Base-by-base conservation (phyloP, 2,113 vertebrate species). In the Ailurus styani region DNA sequence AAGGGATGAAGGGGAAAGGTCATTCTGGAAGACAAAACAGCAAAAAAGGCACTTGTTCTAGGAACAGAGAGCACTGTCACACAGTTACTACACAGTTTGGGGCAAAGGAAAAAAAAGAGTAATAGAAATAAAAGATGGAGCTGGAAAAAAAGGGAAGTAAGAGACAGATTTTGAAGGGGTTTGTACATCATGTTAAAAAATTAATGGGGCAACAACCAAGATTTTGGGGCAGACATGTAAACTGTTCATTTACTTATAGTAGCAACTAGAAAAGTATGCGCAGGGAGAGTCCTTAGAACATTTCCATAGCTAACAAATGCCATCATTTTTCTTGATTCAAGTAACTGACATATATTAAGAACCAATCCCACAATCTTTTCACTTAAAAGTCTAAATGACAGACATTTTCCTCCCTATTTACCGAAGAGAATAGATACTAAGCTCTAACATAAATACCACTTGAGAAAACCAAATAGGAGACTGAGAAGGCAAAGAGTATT, bases 321-420 rank as follows among this genome's bases (percentile, higher is more conserved):
- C 20, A 90, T 18, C 50, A 47, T 75, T 93, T 96, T 85, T 97
- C 83, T 95, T 66, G 37, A 91, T 88, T 94, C 62, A 94, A 82
- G 52, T 79, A 96, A 82, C 37, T 84, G 10, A 79, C 14, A 94
- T 21, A 93, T 5, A 90, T 54, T 57, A 79, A 95, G 45, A 97
- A 95, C 52, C 81, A 90, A 94, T 64, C 81, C 95, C 50, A 90
- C 23, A 87, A 47, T 73, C 83, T 93, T 97, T 90, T 78, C 89
- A 93, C 29, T 96, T 97, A 92, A 91, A 98, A 90, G 72, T 88
- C 78, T 95, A 96, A 96, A 95, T 97, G 94, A 96, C 91, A 91
- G 64, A 89, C 6, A 93, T 23, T 52, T 45, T 84, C 21, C 3
- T 95, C 29, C 29, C 81, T 90, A 60, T 75, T 94, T 96, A 75